phyloP scores from a whole-genome alignment of 37 sponge, comb jelly and placozoan genomes.

The Haliclona indistincta region DNA sequence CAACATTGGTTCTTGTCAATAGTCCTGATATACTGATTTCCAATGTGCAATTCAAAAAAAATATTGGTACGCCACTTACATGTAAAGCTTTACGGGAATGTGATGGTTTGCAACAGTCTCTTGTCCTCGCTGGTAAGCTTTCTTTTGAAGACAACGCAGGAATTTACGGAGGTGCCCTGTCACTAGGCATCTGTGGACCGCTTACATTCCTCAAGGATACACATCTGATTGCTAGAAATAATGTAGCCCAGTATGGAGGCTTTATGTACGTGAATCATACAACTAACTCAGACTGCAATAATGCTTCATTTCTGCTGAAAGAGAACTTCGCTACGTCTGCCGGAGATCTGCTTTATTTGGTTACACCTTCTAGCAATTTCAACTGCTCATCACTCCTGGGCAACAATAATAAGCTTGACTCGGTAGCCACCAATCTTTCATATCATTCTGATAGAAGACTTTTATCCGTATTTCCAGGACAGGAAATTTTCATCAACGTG shows the following conservation, averaged over 20 bases:
- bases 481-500: neutral
- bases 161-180: neutral
- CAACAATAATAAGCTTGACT: too few species aligned
- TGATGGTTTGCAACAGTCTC: too few species aligned
- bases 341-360: neutral
- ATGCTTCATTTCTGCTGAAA: neutral
- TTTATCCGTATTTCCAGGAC: neutral
- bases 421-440: too few species aligned
- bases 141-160: neutral
- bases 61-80: neutral
- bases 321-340: neutral
- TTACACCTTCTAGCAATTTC: neutral
- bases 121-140: neutral
- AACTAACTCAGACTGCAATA: neutral
- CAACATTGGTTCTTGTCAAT: neutral
- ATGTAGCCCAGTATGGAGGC: slow-evolving; percentile 9
- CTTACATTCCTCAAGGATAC: neutral
- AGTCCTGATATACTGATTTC: neutral
- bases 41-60: neutral
- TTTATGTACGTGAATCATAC: slow-evolving; percentile 2
- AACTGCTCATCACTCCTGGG: too few species aligned
- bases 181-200: neutral
- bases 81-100: neutral
- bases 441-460: too few species aligned
- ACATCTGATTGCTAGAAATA: neutral